phyloP scores from a whole-genome alignment of 2,888 invertebrate genomes.

The Epinotia nisella region DNA sequence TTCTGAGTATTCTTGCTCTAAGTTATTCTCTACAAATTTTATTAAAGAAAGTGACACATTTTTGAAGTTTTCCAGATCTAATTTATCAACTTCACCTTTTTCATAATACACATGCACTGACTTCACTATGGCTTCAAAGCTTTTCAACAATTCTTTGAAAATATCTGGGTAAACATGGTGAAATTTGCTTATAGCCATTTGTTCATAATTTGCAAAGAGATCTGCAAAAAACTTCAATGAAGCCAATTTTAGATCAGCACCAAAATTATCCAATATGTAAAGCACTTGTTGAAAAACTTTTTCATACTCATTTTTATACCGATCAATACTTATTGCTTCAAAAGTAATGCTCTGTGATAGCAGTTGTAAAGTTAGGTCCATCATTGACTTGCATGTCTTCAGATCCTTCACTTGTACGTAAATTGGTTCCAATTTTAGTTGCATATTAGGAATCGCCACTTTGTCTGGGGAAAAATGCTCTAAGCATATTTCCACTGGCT shows the following conservation, averaged over 20 bases:
- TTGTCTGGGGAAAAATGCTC: slow-evolving; percentile 77
- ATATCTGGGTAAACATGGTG: slow-evolving; percentile 58
- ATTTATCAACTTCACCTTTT: slow-evolving; percentile 63
- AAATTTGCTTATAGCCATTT: slow-evolving; percentile 61
- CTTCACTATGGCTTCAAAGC: slow-evolving; percentile 63
- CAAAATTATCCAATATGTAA: slow-evolving; percentile 67
- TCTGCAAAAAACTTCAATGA: slow-evolving; percentile 68
- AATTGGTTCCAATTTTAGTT: slow-evolving; percentile 74
- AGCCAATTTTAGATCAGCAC: slow-evolving; percentile 68
- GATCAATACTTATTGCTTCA: slow-evolving; percentile 63
- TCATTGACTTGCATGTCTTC: slow-evolving; percentile 66
- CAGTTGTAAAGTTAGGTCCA: slow-evolving; percentile 68
- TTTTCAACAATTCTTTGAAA: slow-evolving; percentile 59
- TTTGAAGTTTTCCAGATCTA: slow-evolving; percentile 62
- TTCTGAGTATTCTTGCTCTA: slow-evolving; percentile 52
- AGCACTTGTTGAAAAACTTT: slow-evolving; percentile 60
- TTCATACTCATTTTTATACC: slow-evolving; percentile 54
- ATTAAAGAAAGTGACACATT: slow-evolving; percentile 58
- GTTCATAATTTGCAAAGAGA: slow-evolving; percentile 65
- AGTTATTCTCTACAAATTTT: slow-evolving; percentile 50
- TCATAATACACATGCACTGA: slow-evolving; percentile 64
- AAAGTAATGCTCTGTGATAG: slow-evolving; percentile 69
- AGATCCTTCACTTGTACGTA: slow-evolving; percentile 68
- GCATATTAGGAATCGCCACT: slow-evolving; percentile 66
- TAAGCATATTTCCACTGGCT: slow-evolving; percentile 56